Percentiles rank a stretch among this genome's conserved stretches.
These are phyloP conservation scores for Onthophagus taurus DNA, from an alignment of 1,140 invertebrate genomes.

Conservation along the genomic window DNA sequence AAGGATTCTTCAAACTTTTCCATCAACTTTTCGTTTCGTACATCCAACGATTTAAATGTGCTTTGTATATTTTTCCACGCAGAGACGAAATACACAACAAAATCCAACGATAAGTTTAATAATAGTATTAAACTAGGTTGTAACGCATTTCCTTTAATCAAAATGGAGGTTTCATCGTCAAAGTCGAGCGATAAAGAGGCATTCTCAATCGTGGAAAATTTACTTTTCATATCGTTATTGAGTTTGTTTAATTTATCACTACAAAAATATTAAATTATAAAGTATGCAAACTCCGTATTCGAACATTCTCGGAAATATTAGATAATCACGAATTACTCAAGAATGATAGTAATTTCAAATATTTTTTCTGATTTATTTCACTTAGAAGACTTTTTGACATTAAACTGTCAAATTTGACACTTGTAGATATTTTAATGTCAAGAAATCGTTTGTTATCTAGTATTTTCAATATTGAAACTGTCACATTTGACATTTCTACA, in stretches of 20 bases:
- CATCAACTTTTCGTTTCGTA: conserved; percentile 24
- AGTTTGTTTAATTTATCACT: conserved; percentile 25
- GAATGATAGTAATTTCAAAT: too few relatives aligned
- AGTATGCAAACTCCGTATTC: too few relatives aligned
- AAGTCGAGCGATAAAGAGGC: conserved; percentile 28
- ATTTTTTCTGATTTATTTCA: too few relatives aligned
- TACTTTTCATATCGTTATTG: conserved; percentile 28
- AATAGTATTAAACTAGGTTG: conserved; percentile 26
- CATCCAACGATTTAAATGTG: conserved; percentile 18
- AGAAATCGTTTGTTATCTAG: too few relatives aligned
- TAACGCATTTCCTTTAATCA: conserved; percentile 24
- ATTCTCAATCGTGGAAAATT: conserved; percentile 24
- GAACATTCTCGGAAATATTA: too few relatives aligned
- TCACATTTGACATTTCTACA: too few relatives aligned
- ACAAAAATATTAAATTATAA: conserved; percentile 15
- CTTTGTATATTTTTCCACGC: conserved; percentile 21
- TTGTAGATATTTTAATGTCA: too few relatives aligned
- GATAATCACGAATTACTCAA: too few relatives aligned
- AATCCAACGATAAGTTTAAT: conserved; percentile 23
- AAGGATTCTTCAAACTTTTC: conserved; percentile 20
- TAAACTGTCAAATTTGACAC: too few relatives aligned
- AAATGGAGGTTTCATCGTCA: conserved; percentile 20
- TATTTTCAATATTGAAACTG: too few relatives aligned
- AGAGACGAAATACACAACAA: conserved; percentile 24
- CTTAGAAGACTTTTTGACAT: too few relatives aligned